A percentile compares a stretch with the other conserved stretches of the same genome.
Conservation (phyloP, 2,113 vertebrate species). For the Myotis yumanensis region DNA sequence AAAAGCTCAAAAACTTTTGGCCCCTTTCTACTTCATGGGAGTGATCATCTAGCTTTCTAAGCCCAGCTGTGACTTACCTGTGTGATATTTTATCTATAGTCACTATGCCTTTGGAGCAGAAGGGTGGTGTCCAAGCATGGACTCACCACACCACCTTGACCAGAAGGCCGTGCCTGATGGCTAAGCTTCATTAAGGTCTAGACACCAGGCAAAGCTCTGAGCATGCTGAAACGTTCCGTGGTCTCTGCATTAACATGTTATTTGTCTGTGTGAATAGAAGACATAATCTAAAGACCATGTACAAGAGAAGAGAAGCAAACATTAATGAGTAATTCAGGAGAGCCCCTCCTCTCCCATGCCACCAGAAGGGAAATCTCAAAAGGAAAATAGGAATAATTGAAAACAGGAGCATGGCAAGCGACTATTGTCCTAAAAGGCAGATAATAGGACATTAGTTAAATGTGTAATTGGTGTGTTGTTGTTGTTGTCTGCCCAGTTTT, state of each 20-base stretch:
- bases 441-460: not conserved
- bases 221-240: not conserved
- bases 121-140: not conserved
- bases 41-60: not conserved
- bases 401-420: not conserved
- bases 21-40: not conserved
- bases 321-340: not conserved
- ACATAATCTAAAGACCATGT: not conserved
- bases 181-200: not conserved
- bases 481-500: not conserved
- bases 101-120: not conserved
- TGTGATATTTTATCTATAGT: not conserved
- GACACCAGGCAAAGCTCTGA: rapidly evolving
- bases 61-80: not conserved
- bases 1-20: not conserved
- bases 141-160: not conserved
- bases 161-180: not conserved
- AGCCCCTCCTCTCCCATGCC: not conserved
- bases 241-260: not conserved
- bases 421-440: not conserved
- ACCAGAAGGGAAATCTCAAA: not conserved
- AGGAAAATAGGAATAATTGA: not conserved
- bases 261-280: not conserved
- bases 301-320: not conserved
- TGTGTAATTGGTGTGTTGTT: not conserved